Evolutionary conservation across 64 coral and sea anemone species (phyloP), one percentile per base, ranked within the genome.

Genomic region (Platygyra sinensis): DNA sequence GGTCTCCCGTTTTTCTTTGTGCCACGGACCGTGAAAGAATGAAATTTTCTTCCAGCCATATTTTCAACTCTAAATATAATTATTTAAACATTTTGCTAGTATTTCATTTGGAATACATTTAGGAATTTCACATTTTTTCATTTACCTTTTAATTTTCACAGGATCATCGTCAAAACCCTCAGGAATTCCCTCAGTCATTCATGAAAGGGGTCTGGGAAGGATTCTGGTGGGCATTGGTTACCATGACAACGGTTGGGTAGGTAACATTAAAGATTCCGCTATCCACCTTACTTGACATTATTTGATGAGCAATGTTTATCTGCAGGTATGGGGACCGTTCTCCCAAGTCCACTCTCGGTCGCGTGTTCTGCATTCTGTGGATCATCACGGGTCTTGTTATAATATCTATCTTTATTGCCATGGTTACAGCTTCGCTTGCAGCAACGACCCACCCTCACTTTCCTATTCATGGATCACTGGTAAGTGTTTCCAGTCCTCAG

Each of bases 161-260:
- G 95, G 95, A 96, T 87, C 95, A 96, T 71, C 88, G 75, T 62
- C 87, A 93, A 51, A 96, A 96, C 38, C 95, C 95, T 8, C 87
- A 93, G 2, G 95, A 96, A 14, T 96, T 96, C 62, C 95, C 95
- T 32, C 92, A 92, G 28, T 89, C 95, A 1, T 96, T 96, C 80
- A 83, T 90, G 87, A 87, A 92, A 83, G 95, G 95, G 61, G 67
- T 92, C 19, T 96, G 95, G 95, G 95, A 96, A 91, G 95, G 95
- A 85, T 96, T 96, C 49, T 96, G 95, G 95, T 96, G 95, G 95
- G 95, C 95, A 42, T 30, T 96, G 24, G 95, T 96, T 87, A 96
- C 95, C 76, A 96, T 96, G 95, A 96, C 95, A 76, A 96, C 95
- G 6, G 95, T 96, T 75, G 95, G 95, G 82, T 94, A 90, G 59